A percentile compares a stretch with the other conserved stretches of the same genome.
Conservation (phyloP, 2,113 vertebrate genomes). For the Microtus montanus region DNA sequence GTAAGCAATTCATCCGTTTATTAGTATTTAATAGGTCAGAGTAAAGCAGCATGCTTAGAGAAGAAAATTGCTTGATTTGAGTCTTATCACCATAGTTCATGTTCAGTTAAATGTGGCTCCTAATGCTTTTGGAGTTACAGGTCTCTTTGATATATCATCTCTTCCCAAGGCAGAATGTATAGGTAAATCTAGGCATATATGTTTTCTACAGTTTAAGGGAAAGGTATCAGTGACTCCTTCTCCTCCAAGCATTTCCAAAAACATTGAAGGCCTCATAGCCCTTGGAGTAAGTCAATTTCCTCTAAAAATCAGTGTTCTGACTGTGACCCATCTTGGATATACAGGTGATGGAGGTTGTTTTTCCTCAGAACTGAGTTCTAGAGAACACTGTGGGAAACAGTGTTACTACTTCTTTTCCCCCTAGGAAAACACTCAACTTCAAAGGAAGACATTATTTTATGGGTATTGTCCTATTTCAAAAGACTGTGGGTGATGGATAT, state of each 20-base stretch:
- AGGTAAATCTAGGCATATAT: background rate
- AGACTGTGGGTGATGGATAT: background rate
- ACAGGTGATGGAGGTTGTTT: background rate
- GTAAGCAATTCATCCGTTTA: background rate
- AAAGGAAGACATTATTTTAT: background rate
- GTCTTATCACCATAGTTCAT: background rate
- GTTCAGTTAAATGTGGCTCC: background rate
- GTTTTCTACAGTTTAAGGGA: background rate
- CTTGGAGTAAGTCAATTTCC: background rate
- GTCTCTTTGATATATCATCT: background rate
- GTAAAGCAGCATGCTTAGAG: background rate
- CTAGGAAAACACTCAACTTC: background rate
- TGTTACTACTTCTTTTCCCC: background rate
- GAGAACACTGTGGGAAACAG: background rate
- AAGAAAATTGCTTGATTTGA: background rate
- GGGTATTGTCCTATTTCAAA: background rate
- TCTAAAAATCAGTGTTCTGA: background rate
- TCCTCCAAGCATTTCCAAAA: background rate
- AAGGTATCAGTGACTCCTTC: background rate
- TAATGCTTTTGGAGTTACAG: background rate
- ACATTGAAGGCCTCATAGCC: background rate
- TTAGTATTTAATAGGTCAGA: background rate
- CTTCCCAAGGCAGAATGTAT: background rate
- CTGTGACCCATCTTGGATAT: background rate
- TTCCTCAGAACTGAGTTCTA: background rate